These are phyloP conservation scores for Anas flavirostris DNA, from an alignment of 2,797 vertebrate species.

Conservation along the genomic window DNA sequence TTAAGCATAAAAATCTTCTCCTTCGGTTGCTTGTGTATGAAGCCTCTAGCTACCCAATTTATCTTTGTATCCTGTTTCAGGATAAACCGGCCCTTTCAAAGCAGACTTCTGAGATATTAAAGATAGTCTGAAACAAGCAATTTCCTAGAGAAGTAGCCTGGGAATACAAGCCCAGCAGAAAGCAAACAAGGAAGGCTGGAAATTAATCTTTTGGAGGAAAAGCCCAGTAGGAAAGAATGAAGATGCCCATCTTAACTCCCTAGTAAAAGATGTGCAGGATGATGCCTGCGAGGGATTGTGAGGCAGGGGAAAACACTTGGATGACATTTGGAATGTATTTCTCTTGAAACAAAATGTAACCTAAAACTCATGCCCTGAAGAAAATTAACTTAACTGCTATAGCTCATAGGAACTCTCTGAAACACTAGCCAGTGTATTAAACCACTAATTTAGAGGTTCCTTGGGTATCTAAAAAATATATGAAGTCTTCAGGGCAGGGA, in stretches of 20 bases:
- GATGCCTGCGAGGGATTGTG: constrained; percentile 42
- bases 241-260: constrained; percentile 39
- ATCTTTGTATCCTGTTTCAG: constrained; percentile 10
- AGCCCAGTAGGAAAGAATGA: constrained; percentile 45
- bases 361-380: constrained; percentile 46
- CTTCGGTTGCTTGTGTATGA: not conserved
- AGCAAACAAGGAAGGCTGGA: constrained; percentile 33
- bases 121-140: not conserved
- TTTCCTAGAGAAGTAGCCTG: constrained; percentile 36
- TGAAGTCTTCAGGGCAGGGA: constrained; percentile 28
- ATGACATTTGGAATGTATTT: constrained; percentile 61
- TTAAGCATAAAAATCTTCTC: not conserved
- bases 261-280: constrained; percentile 19
- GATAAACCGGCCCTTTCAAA: constrained; percentile 3
- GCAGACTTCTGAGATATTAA: constrained; percentile 27
- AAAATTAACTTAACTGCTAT: constrained; percentile 10
- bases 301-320: constrained; percentile 16
- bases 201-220: constrained; percentile 51
- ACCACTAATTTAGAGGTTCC: constrained; percentile 15
- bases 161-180: constrained; percentile 17
- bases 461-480: not conserved
- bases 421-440: constrained; percentile 38
- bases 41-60: not conserved
- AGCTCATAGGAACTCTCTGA: constrained; percentile 13
- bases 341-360: constrained; percentile 49